A percentile compares a stretch with the other conserved stretches of the same genome.
Conservation (phyloP, 2,797 vertebrate species). For the Lepilemur ruficaudatus region DNA sequence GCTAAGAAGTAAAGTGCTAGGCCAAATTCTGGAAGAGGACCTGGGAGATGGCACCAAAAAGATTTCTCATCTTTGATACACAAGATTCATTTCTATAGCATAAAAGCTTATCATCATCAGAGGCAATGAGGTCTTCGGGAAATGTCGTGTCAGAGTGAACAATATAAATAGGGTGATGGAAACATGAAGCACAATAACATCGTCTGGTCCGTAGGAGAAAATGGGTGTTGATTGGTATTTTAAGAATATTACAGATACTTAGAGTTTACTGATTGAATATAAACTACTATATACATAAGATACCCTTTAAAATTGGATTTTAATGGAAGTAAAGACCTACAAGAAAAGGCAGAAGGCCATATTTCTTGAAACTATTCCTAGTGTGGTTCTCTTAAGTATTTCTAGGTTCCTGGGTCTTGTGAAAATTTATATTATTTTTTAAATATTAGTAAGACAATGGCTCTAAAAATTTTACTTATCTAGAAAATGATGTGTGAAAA, state of each 20-base stretch:
- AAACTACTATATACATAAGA: not conserved
- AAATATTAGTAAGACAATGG: not conserved
- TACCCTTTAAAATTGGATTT: constrained; percentile 20
- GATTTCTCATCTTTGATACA: not conserved
- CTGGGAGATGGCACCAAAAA: not conserved
- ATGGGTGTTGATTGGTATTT: not conserved
- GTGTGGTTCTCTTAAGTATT: not conserved
- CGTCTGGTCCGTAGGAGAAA: not conserved
- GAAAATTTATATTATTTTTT: not conserved
- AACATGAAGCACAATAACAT: not conserved
- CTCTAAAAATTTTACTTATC: constrained; percentile 29
- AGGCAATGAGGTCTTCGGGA: not conserved
- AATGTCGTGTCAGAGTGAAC: not conserved
- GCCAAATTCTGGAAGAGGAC: not conserved
- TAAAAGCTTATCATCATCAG: not conserved
- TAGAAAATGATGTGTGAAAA: constrained; percentile 30
- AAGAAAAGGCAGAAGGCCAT: not conserved
- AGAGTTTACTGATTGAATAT: not conserved
- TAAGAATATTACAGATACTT: constrained; percentile 9
- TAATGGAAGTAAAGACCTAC: not conserved
- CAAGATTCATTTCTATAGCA: not conserved
- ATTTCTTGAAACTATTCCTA: constrained; percentile 38
- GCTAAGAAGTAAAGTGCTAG: not conserved
- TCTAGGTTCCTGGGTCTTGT: not conserved
- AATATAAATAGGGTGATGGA: not conserved